These are phyloP conservation scores for Acanthosepion esculentum DNA, from an alignment of 2,888 invertebrate genomes.

Conservation along the genomic window DNA sequence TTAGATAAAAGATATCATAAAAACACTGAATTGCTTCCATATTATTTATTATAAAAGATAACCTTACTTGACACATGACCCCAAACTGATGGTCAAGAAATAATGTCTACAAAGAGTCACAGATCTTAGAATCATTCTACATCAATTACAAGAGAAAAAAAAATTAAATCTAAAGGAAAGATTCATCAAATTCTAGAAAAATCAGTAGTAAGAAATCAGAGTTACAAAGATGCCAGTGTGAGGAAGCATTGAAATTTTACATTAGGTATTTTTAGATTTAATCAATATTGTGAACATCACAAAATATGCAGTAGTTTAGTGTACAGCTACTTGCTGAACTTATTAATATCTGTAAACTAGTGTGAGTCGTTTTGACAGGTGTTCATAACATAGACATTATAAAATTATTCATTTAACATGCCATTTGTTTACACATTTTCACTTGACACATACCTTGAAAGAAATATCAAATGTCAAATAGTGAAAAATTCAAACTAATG, in stretches of 20 bases:
- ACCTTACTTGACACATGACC: neutral
- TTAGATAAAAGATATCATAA: neutral
- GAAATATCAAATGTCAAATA: neutral
- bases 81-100: neutral
- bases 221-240: constrained; percentile 11
- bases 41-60: neutral
- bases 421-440: neutral
- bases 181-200: neutral
- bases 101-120: neutral
- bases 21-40: neutral
- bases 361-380: neutral
- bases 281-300: neutral
- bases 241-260: neutral
- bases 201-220: neutral
- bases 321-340: neutral
- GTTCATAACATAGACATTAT: neutral
- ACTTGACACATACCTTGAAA: neutral
- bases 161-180: too few species aligned
- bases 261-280: neutral
- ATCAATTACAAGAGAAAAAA: neutral
- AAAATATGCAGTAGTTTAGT: neutral
- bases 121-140: neutral
- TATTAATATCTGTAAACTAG: neutral
- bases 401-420: neutral
- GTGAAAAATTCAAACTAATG: neutral